Conservation (phyloP, 64 coral and sea anemone species). For the Montipora cactus region DNA sequence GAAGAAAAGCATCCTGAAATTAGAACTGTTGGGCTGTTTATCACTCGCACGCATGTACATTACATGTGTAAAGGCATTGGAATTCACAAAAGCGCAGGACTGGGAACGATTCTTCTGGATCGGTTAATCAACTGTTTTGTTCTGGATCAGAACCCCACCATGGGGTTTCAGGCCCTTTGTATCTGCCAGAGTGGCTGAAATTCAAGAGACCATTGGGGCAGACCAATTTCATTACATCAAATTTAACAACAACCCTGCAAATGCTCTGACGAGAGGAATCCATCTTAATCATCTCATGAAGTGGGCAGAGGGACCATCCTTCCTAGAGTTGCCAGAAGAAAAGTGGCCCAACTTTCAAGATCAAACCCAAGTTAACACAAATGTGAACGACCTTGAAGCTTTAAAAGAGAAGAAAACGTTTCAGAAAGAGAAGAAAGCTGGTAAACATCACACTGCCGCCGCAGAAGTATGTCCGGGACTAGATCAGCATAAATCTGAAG, state of each 20-base stretch:
- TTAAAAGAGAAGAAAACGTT: conserved; percentile 14
- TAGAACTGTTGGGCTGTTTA: conserved; percentile 28
- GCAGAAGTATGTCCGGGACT: neutral
- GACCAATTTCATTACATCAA: too few relatives aligned
- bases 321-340: too few relatives aligned
- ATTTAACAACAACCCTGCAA: too few relatives aligned
- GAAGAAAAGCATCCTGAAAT: conserved; percentile 9
- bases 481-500: neutral
- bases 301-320: too few relatives aligned
- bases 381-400: conserved; percentile 5
- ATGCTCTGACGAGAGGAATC: too few relatives aligned
- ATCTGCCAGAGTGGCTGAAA: conserved; percentile 43
- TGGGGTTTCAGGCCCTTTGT: conserved; percentile 47
- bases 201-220: too few relatives aligned
- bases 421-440: neutral
- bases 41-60: conserved; percentile 30
- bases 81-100: conserved; percentile 26
- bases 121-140: conserved; percentile 22
- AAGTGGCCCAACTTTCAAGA: neutral
- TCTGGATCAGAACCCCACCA: conserved; percentile 21
- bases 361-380: conserved; percentile 23
- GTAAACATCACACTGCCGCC: neutral
- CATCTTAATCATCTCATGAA: too few relatives aligned
- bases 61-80: conserved; percentile 38
- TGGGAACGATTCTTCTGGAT: neutral